Percentiles rank a stretch among this genome's conserved stretches.
These are phyloP conservation scores for Hydraecia micacea DNA, from an alignment of 2,888 invertebrate species.

Conservation along the genomic window DNA sequence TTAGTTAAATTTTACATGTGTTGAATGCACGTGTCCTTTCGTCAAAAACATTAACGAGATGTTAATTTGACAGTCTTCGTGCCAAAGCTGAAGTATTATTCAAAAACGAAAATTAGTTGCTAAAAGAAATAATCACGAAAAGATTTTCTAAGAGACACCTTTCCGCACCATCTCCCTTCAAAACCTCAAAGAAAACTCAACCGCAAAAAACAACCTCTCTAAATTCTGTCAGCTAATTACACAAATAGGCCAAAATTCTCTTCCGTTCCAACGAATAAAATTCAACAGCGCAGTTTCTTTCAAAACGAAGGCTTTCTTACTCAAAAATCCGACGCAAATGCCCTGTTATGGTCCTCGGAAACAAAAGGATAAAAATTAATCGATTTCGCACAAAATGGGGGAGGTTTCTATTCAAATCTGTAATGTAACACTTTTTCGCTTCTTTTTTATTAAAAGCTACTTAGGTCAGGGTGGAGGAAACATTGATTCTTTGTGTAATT, in stretches of 20 bases:
- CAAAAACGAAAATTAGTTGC: background rate
- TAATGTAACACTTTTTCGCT: conserved; percentile 51
- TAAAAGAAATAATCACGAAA: conserved; percentile 20
- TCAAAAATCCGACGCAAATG: conserved; percentile 58
- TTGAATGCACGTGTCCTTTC: background rate
- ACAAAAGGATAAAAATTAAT: conserved; percentile 66
- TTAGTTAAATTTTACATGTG: background rate
- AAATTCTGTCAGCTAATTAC: conserved; percentile 61
- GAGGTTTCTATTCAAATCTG: conserved; percentile 47
- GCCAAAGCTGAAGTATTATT: conserved; percentile 19
- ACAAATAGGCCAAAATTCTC: conserved; percentile 49
- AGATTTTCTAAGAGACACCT: conserved; percentile 28
- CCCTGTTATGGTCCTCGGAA: conserved; percentile 55
- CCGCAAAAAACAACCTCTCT: conserved; percentile 48
- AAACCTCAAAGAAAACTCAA: conserved; percentile 30
- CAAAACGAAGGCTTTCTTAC: conserved; percentile 58
- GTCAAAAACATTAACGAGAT: background rate
- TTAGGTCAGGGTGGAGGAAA: conserved; percentile 34
- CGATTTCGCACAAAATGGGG: conserved; percentile 52
- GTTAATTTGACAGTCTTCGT: background rate
- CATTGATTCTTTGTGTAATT: conserved; percentile 50
- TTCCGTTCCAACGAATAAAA: conserved; percentile 59
- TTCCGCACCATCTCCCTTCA: conserved; percentile 38
- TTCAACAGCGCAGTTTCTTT: conserved; percentile 58
- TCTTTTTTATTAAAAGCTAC: conserved; percentile 57